These are phyloP conservation scores for Engystomops pustulosus DNA, from an alignment of 2,113 vertebrate species.

Conservation along the genomic window DNA sequence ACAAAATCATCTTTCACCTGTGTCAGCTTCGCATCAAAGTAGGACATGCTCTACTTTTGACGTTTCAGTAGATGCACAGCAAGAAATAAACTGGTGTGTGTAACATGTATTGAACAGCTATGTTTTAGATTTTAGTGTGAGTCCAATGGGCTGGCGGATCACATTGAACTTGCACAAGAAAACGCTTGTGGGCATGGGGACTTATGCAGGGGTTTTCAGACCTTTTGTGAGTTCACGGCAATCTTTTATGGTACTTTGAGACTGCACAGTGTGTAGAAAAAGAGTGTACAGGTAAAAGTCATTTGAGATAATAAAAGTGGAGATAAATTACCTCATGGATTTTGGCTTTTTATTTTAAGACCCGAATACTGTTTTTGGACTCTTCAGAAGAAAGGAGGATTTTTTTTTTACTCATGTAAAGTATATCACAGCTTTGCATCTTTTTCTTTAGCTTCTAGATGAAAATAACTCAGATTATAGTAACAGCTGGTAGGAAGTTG, in stretches of 20 bases:
- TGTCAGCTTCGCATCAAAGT: too few species aligned
- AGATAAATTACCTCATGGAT: neutral
- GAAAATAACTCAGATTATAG: constrained; percentile 45
- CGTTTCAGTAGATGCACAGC: too few species aligned
- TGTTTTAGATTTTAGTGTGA: too few species aligned
- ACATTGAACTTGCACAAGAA: too few species aligned
- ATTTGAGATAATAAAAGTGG: neutral
- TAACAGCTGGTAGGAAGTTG: constrained; percentile 50
- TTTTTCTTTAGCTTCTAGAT: constrained; percentile 41
- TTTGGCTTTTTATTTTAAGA: neutral
- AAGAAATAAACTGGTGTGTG: too few species aligned
- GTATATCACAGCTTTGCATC: constrained; percentile 27
- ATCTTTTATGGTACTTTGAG: neutral
- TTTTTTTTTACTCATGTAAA: constrained; percentile 6
- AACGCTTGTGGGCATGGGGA: too few species aligned
- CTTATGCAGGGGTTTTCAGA: too few species aligned
- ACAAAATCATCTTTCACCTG: too few species aligned
- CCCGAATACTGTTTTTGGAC: neutral
- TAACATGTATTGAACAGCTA: too few species aligned
- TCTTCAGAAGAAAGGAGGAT: neutral
- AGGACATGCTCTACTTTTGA: too few species aligned
- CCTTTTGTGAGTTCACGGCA: too few species aligned
- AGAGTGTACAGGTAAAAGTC: neutral
- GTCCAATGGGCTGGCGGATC: too few species aligned
- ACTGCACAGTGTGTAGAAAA: neutral